phyloP scores from a whole-genome alignment of 2,113 vertebrate genomes.

The Myodes glareolus region DNA sequence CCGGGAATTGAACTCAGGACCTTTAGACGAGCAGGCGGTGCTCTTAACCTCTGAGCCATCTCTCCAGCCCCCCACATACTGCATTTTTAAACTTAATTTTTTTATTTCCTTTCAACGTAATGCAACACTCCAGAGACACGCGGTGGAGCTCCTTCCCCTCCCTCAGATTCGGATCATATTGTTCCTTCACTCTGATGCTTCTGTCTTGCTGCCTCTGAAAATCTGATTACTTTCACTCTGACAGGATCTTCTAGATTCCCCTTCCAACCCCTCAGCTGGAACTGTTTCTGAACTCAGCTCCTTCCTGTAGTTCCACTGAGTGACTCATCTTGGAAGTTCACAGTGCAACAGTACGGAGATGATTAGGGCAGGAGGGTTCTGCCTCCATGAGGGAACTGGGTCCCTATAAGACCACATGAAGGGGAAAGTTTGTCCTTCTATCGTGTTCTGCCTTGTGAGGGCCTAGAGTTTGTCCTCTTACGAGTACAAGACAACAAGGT shows the following conservation, averaged over 20 bases:
- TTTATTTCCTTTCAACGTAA: not conserved
- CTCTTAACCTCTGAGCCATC: too few relatives aligned
- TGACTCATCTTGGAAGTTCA: not conserved
- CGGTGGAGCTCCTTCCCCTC: accelerated
- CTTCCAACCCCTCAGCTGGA: not conserved
- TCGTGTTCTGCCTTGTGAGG: not conserved
- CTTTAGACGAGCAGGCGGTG: too few relatives aligned
- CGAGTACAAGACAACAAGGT: not conserved
- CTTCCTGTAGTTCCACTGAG: too few relatives aligned
- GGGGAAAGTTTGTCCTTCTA: not conserved
- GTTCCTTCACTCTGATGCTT: not conserved
- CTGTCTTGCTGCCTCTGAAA: not conserved
- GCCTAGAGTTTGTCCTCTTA: not conserved
- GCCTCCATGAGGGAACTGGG: not conserved
- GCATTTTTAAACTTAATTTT: not conserved
- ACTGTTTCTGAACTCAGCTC: constrained; percentile 1
- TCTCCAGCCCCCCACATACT: too few relatives aligned
- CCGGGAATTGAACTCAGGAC: too few relatives aligned
- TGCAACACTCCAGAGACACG: not conserved
- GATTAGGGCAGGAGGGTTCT: not conserved
- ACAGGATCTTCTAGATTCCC: not conserved
- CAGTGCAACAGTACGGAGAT: not conserved
- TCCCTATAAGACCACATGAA: not conserved
- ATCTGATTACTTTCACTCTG: not conserved
- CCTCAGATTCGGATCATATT: not conserved